phyloP scores from a whole-genome alignment of 1,140 invertebrate genomes.

The Maconellicoccus hirsutus region DNA sequence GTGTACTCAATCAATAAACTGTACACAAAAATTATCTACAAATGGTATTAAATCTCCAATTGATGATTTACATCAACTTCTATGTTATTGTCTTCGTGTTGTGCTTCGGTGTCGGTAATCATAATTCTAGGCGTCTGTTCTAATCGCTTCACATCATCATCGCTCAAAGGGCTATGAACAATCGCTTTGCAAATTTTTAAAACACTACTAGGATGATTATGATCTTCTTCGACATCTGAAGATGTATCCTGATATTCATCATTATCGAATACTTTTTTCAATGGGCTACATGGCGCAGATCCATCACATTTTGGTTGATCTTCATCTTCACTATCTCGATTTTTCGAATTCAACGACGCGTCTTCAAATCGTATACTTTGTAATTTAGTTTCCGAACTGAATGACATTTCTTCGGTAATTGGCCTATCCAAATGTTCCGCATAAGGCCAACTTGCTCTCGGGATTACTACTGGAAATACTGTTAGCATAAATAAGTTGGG shows the following conservation, averaged over 20 bases:
- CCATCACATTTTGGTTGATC: background rate
- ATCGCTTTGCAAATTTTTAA: background rate
- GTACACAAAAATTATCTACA: too few species aligned
- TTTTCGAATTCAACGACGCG: background rate
- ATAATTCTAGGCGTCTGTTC: background rate
- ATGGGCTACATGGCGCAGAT: background rate
- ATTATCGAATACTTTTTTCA: background rate
- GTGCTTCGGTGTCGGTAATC: background rate
- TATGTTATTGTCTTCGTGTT: background rate
- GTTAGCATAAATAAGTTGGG: constrained; percentile 51
- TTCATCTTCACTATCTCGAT: background rate
- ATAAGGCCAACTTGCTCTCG: constrained; percentile 39
- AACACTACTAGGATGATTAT: background rate
- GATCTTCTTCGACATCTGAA: background rate
- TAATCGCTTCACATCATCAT: background rate
- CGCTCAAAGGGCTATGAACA: background rate
- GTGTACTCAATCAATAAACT: too few species aligned
- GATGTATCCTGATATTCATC: background rate
- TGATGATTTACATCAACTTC: background rate
- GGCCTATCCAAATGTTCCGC: constrained; percentile 27
- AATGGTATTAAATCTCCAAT: background rate
- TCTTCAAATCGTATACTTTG: constrained; percentile 30
- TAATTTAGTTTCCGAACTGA: constrained; percentile 55
- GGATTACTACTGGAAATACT: constrained; percentile 58
- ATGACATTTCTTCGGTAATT: constrained; percentile 39